Evolutionary conservation across 1,140 invertebrate species (phyloP), one percentile per base, ranked within the genome.

Genomic region (Tetramorium simillimum): DNA sequence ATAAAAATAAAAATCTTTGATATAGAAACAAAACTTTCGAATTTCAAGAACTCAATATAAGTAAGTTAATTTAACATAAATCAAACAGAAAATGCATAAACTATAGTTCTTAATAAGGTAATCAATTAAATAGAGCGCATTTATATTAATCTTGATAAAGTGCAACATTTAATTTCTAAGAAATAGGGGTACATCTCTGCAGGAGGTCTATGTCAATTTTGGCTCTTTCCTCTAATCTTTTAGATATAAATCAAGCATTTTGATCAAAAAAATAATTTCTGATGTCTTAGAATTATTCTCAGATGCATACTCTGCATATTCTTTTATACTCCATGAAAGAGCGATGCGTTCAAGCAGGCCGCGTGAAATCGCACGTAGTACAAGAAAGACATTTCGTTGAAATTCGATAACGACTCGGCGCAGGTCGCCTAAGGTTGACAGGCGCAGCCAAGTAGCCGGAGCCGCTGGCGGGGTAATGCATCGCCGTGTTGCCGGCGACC

Each of bases 401-500:
- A 88, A 86, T 85, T 90, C 84, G 82, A 86, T 86, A 88, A 88
- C 63, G 43, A 88, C 37, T 37, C 18, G 73, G 2, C 80, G 37
- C 7, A 40, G 33, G 3, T 33, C 33, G 33, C 33, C 33, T 67
- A 80, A 69, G 63, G 76, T 33, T 85, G 88, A 88, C 85, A 87
- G 60, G 56, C 63, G 33, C 88, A 76, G 63, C 49, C 73, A 89
- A 65, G 85, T 86, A 90, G 89, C 85, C 33, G 58, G 56, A 65
- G 75, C 49, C 62, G 16, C 28, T 70, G 14, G 14, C 40, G 46
- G 21, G 65, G 21, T 84, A 87, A 89, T 76, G 24, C 88, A 78
- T 82, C 81, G 65, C 33, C 49, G 75, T 77, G 81, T 75, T 82
- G 77, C 87, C 28, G 56, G 37, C 75, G 14, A 67, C 40, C 65